Percentiles rank a stretch among this genome's conserved stretches.
Evolutionary conservation across 2,113 vertebrate species (phyloP).

Genomic region (Erinaceus europaeus): DNA sequence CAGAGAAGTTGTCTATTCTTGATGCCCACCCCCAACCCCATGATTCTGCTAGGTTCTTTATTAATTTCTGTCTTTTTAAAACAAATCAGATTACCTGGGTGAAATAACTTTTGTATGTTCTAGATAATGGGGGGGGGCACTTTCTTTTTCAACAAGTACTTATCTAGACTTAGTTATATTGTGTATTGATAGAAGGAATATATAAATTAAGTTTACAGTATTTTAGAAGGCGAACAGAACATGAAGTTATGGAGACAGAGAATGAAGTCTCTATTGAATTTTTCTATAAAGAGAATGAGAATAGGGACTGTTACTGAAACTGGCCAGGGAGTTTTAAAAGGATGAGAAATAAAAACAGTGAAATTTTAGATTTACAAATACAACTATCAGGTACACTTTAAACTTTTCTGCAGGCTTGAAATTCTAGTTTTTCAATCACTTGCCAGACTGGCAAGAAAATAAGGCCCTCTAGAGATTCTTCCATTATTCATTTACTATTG

Average conservation of each 20-base stretch:
- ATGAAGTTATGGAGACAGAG: neutral
- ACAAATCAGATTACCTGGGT: neutral
- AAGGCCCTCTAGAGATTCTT: neutral
- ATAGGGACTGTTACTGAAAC: neutral
- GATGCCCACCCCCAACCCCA: neutral
- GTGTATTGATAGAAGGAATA: neutral
- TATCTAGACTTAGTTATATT: neutral
- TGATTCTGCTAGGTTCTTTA: neutral
- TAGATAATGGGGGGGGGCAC: neutral
- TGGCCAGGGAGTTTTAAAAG: neutral
- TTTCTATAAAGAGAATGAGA: neutral
- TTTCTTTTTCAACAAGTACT: neutral
- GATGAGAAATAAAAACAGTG: neutral
- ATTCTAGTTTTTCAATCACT: constrained; percentile 15
- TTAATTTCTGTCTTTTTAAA: neutral
- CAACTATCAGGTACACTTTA: neutral
- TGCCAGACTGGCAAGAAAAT: neutral
- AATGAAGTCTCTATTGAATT: neutral
- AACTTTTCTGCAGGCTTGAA: neutral
- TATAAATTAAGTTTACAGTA: neutral
- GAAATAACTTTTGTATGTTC: neutral
- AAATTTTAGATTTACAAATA: neutral
- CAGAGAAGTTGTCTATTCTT: neutral
- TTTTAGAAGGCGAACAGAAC: neutral
- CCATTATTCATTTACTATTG: neutral